Evolutionary conservation across 2,113 vertebrate genomes (phyloP), one percentile per base, ranked within the genome.

Genomic region (Lota lota): DNA sequence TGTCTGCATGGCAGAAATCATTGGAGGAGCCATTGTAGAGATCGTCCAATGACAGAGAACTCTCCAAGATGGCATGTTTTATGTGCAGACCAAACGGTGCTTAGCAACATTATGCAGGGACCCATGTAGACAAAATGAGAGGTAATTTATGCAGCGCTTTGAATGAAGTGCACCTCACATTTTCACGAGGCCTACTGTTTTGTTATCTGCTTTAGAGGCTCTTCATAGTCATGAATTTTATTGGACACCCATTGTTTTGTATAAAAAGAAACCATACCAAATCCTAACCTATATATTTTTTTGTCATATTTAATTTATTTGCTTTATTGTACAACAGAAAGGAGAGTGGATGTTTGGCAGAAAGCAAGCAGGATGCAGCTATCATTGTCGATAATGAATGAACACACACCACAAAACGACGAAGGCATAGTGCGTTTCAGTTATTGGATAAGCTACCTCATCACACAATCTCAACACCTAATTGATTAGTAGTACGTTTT

Each of bases 101-200:
- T 53, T 79, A 83, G 86, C 84, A 88, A 88, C 80, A 50, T 50
- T 8, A 22, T 6, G 22, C 65, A 73, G 73, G 47, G 66, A 56
- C 66, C 24, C 24, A 5, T 8, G 62, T 2, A 58, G 56, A 73
- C 74, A 73, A 73, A 33, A 33, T 33, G 28, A 33, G 28, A 33
- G 28, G 28, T 82, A 76, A 33, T 62, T 6, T 62, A 56, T 18
- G 53, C n/a, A n/a, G 16, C 8, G n/a, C 53, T 56, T 6, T 10
- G 53, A 56, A n/a, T 56, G 53, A 56, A 18, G 53, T 56, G 53
- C 18, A 6, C 53, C 53, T 47, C 40, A 47, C 40, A 47, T 47
- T 47, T 47, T 47, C 40, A 12, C 40, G 12, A 47, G 10, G 8
- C 12, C 2, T 11, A 12, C 40, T 47, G 40, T 47, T 47, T 47